Conservation (phyloP, 2,113 vertebrate genomes). For the Oncorhynchus kisutch region DNA sequence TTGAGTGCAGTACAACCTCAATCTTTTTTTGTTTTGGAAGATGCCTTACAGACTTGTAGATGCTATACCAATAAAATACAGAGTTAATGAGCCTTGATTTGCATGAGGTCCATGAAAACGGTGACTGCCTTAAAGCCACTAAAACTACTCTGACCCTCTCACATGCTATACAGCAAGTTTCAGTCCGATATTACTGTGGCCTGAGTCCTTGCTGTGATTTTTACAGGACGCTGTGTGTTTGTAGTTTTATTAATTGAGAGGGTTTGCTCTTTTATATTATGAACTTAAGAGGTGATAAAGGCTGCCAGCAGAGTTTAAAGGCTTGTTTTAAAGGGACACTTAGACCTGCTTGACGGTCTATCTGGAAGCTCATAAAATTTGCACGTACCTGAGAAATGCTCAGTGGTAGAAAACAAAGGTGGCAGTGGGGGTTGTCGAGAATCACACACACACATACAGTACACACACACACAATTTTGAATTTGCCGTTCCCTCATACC, state of each 20-base stretch:
- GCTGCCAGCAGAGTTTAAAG: conserved; percentile 63
- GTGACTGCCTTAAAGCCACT: conserved; percentile 38
- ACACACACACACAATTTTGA: conserved; percentile 43
- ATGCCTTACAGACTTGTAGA: conserved; percentile 27
- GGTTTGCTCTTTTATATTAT: conserved; percentile 51
- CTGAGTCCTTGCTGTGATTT: conserved; percentile 45
- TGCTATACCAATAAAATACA: conserved; percentile 29
- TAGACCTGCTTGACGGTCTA: conserved; percentile 57
- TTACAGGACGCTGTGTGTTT: conserved; percentile 22
- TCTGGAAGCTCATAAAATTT: conserved; percentile 77
- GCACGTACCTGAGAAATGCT: conserved; percentile 72
- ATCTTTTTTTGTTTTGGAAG: conserved; percentile 11
- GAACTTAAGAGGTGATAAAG: conserved; percentile 61
- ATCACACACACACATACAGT: conserved; percentile 6
- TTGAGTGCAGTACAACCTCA: conserved; percentile 9
- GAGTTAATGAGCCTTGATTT: conserved; percentile 35
- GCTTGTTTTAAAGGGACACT: conserved; percentile 67
- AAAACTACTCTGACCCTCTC: neutral
- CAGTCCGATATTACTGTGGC: neutral
- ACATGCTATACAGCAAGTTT: conserved; percentile 5
- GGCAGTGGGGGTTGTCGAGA: conserved; percentile 52
- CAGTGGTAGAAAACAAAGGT: conserved; percentile 56
- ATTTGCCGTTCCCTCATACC: conserved; percentile 56
- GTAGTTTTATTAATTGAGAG: conserved; percentile 49
- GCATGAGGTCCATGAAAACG: conserved; percentile 15